Conservation (phyloP, 2,797 vertebrate species). For the Sternarchorhynchus goeldii region DNA sequence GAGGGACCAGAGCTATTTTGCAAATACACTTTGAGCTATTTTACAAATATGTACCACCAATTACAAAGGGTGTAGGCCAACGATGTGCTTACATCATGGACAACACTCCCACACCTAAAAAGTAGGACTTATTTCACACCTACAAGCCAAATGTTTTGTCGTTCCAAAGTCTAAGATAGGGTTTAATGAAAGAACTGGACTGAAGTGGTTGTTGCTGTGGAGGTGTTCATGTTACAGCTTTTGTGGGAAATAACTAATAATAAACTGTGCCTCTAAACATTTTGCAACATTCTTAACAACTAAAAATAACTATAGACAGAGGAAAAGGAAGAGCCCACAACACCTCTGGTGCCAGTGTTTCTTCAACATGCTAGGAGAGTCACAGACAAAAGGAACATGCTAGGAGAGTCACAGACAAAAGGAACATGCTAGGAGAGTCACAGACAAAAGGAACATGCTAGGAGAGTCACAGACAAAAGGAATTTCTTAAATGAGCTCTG, state of each 20-base stretch:
- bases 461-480: neutral
- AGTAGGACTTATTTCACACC: too few species aligned
- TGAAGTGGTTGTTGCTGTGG: slow-evolving; percentile 8
- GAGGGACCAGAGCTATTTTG: too few species aligned
- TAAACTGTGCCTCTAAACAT: neutral
- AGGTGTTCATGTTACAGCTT: neutral
- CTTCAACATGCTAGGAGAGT: neutral
- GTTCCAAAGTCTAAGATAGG: neutral
- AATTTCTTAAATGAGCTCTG: neutral
- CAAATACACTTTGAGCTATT: too few species aligned
- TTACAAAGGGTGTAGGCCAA: slow-evolving; percentile 6
- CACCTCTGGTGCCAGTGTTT: neutral
- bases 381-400: too few species aligned
- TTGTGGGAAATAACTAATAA: neutral
- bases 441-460: neutral
- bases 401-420: too few species aligned
- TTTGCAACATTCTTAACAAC: neutral
- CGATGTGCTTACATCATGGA: neutral
- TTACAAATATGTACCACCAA: neutral
- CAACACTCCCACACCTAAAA: neutral
- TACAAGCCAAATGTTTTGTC: neutral
- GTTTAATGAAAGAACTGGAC: slow-evolving; percentile 15
- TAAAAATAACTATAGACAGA: neutral
- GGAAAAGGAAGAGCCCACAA: neutral
- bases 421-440: too few species aligned